Percentiles rank a stretch among this genome's conserved stretches.
phyloP scores from a whole-genome alignment of 2,797 vertebrate species.

The Picus viridis region DNA sequence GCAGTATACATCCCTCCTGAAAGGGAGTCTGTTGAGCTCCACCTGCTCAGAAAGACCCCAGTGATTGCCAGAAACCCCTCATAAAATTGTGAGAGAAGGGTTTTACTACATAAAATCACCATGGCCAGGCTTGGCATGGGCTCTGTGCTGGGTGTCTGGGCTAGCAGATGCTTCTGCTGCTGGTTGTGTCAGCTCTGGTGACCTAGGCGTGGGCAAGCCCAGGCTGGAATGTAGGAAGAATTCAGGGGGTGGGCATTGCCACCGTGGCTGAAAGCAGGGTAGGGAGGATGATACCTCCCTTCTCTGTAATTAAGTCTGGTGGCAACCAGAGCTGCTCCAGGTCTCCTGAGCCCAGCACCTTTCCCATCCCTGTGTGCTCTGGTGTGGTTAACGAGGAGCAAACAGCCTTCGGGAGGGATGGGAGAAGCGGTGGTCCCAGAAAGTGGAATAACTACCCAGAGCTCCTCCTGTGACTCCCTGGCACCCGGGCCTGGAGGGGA shows the following conservation, averaged over 20 bases:
- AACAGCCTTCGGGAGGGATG: neutral
- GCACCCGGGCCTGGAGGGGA: neutral
- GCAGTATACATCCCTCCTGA: neutral
- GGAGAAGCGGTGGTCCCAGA: too few relatives aligned
- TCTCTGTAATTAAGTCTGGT: neutral
- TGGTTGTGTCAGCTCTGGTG: neutral
- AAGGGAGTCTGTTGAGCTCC: neutral
- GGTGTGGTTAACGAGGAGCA: neutral
- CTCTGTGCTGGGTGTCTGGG: neutral
- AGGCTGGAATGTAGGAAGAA: neutral
- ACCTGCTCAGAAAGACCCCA: neutral
- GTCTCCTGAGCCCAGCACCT: neutral
- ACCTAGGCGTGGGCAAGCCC: neutral
- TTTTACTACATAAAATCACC: too few relatives aligned
- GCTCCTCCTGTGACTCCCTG: neutral
- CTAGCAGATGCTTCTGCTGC: neutral
- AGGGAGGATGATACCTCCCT: neutral
- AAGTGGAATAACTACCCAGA: neutral
- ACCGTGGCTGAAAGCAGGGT: neutral
- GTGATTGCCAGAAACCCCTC: neutral
- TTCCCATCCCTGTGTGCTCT: neutral
- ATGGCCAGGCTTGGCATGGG: neutral
- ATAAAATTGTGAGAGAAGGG: too few relatives aligned
- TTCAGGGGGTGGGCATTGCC: neutral
- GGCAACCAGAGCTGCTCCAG: neutral